Evolutionary conservation across 2,113 vertebrate species (phyloP), one percentile per base, ranked within the genome.

Genomic region (Perccottus glenii): DNA sequence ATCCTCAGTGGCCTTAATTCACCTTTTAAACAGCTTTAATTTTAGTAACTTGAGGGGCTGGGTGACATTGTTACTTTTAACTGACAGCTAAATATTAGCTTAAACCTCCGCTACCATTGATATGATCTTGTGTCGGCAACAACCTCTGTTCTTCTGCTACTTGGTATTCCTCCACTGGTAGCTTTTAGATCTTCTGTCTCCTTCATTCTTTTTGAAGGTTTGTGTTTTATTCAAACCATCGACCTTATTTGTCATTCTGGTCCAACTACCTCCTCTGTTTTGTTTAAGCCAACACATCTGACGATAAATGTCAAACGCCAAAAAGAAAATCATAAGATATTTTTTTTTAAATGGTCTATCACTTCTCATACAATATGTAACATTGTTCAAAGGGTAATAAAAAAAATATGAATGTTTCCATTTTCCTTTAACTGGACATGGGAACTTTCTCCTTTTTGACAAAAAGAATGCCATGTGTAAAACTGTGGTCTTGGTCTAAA

Each of bases 171-270:
- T 69, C 50, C 46, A 16, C 69, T 45, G 49, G 62, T 50, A 10
- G 62, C 60, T 73, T 71, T 80, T 33, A 84, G 59, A 80, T 82
- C 70, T 55, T 81, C 75, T 65, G 64, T 86, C 75, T 77, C 67
- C 71, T 78, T 82, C 68, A 65, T 43, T 73, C 61, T 60, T 84
- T 83, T 67, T 73, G 46, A 82, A 80, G 60, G 74, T 70, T 79
- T 69, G 64, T 60, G 60, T 70, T 81, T 72, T 53, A 77, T 82
- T 84, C 70, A 78, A 79, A 75, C 60, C 49, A 69, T 70, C 58
- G 19, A 7, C 27, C 67, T 65, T 42, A 64, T 67, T 73, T 75
- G 55, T 63, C 43, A 79, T 72, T 80, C 78, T 55, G 57, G 53
- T 72, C 64, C 42, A 60, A 71, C 55, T 36, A 42, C 59, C 52